phyloP scores from a whole-genome alignment of 2,797 vertebrate species.

The Sebastes trivittatus region DNA sequence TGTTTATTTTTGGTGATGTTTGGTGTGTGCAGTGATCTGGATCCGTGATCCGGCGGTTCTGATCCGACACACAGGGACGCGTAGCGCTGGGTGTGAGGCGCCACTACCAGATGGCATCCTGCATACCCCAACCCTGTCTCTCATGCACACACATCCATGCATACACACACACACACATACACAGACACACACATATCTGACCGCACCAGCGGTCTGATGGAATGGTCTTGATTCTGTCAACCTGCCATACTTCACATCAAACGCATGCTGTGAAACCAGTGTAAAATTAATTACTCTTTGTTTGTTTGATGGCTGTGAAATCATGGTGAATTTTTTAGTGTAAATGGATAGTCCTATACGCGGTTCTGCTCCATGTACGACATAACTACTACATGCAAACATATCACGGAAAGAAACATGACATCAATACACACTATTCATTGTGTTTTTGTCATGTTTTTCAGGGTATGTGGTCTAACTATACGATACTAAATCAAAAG shows the following conservation, averaged over 20 bases:
- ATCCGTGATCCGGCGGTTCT: constrained; percentile 92
- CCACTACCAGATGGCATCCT: constrained; percentile 93
- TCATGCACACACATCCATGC: constrained; percentile 6
- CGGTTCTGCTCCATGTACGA: not conserved
- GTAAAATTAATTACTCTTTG: constrained; percentile 66
- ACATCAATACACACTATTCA: not conserved
- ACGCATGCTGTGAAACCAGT: constrained; percentile 51
- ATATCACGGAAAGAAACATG: not conserved
- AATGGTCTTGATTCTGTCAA: constrained; percentile 70
- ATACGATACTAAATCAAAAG: not conserved
- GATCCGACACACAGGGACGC: constrained; percentile 91
- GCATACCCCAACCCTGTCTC: constrained; percentile 71
- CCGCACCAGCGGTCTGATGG: constrained; percentile 59
- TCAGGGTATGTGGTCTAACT: not conserved
- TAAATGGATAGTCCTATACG: constrained; percentile 4
- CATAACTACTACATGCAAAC: not conserved
- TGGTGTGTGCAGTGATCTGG: constrained; percentile 87
- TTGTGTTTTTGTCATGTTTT: not conserved
- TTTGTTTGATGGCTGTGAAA: constrained; percentile 40
- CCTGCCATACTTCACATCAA: constrained; percentile 57
- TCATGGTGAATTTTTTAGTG: not conserved
- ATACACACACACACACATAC: constrained; percentile 18
- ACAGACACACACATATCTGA: constrained; percentile 30
- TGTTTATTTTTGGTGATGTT: constrained; percentile 63
- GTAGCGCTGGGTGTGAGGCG: constrained; percentile 82